phyloP scores from a whole-genome alignment of 2,797 vertebrate species.

The Manis javanica region DNA sequence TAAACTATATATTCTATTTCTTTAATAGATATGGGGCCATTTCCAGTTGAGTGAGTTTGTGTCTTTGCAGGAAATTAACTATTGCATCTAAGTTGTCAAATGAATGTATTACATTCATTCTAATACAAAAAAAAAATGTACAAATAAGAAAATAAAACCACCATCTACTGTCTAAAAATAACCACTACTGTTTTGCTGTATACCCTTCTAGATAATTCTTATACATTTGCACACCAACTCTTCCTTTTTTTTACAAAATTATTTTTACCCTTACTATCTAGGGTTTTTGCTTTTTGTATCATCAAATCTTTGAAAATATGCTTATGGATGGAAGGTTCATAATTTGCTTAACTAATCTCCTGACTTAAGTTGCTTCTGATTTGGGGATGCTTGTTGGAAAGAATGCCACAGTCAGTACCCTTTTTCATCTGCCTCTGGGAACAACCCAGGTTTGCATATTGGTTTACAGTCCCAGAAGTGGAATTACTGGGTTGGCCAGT shows the following conservation, averaged over 20 bases:
- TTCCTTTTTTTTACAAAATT: background rate
- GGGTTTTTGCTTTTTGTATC: background rate
- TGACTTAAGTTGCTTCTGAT: background rate
- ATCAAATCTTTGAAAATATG: background rate
- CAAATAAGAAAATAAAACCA: background rate
- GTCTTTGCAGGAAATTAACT: background rate
- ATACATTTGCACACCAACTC: background rate
- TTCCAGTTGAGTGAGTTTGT: background rate
- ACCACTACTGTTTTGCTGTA: background rate
- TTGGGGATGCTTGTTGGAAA: background rate
- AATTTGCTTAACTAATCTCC: background rate
- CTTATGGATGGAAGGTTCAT: background rate
- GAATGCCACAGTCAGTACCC: background rate
- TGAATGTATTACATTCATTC: background rate
- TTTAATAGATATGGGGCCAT: background rate
- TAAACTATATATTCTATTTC: background rate
- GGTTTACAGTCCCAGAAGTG: conserved; percentile 26
- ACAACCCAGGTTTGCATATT: background rate
- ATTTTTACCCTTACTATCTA: background rate
- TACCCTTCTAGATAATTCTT: background rate
- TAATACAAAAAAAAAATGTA: background rate
- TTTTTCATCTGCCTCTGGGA: background rate
- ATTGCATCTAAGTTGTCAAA: background rate
- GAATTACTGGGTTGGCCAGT: conserved; percentile 72
- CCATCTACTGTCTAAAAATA: background rate